Evolutionary conservation across 2,797 vertebrate genomes (phyloP).

Genomic region (Caiman crocodilus): DNA sequence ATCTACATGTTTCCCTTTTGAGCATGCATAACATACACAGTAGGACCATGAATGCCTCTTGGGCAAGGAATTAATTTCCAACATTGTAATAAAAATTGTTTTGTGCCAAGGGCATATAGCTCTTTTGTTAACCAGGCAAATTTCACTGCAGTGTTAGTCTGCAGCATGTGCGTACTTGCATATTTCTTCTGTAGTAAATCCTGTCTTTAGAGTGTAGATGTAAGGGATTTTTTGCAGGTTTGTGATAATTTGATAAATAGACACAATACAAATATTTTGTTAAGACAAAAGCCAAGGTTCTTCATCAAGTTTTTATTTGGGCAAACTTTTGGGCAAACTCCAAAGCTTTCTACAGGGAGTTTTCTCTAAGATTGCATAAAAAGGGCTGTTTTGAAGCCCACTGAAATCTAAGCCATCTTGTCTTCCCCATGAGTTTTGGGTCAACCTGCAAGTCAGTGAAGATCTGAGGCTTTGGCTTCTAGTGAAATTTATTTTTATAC

Average conservation of each 20-base stretch:
- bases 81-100: conserved; percentile 18
- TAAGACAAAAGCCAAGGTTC: not conserved
- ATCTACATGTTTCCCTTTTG: conserved; percentile 56
- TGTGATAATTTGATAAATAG: conserved; percentile 15
- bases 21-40: conserved; percentile 46
- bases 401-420: not conserved
- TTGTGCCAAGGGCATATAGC: conserved; percentile 7
- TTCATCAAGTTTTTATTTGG: not conserved
- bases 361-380: conserved; percentile 8
- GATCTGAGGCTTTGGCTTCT: conserved; percentile 3
- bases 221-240: conserved; percentile 38
- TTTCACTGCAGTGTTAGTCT: conserved; percentile 66
- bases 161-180: conserved; percentile 23
- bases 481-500: conserved; percentile 17
- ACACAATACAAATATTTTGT: conserved; percentile 39
- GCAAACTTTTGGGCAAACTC: not conserved
- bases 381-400: not conserved
- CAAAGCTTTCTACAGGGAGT: not conserved
- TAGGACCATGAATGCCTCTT: conserved; percentile 19
- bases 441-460: not conserved
- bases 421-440: not conserved
- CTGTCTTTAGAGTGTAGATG: conserved; percentile 33
- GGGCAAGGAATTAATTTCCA: conserved; percentile 63
- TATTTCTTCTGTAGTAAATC: conserved; percentile 54
- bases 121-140: conserved; percentile 63